Conservation (phyloP, 2,888 invertebrate genomes). For the Dicranocentrus wangi region DNA sequence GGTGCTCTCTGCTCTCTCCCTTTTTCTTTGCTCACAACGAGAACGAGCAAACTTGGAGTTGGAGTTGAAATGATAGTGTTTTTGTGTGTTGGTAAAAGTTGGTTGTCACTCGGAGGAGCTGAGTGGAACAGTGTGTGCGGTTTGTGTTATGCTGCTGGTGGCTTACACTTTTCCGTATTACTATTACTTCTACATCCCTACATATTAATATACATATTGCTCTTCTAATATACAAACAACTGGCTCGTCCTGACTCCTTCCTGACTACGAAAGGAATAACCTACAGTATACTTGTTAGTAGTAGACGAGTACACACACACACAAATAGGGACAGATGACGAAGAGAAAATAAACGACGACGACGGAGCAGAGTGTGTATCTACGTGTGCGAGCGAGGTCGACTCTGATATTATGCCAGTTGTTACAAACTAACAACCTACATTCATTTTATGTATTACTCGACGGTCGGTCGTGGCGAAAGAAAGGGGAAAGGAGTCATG, state of each 20-base stretch:
- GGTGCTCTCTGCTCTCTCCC: too few species aligned
- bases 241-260: too few species aligned
- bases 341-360: background rate
- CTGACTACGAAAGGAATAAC: too few species aligned
- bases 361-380: background rate
- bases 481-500: slow-evolving; percentile 23
- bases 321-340: background rate
- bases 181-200: background rate
- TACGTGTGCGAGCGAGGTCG: slow-evolving; percentile 37
- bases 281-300: too few species aligned
- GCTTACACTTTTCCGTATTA: background rate
- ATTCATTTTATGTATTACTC: slow-evolving; percentile 20
- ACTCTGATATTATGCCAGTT: slow-evolving; percentile 24
- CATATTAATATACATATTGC: background rate
- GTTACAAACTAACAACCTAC: slow-evolving; percentile 22
- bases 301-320: background rate
- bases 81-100: background rate
- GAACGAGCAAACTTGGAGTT: too few species aligned
- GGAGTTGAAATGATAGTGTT: slow-evolving; percentile 43
- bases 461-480: slow-evolving; percentile 27
- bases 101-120: slow-evolving; percentile 3
- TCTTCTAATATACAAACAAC: too few species aligned
- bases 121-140: slow-evolving; percentile 10
- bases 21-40: too few species aligned
- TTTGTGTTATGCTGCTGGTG: background rate